These are phyloP conservation scores for Theropithecus gelada DNA, from an alignment of 2,113 vertebrate species.

Conservation along the genomic window DNA sequence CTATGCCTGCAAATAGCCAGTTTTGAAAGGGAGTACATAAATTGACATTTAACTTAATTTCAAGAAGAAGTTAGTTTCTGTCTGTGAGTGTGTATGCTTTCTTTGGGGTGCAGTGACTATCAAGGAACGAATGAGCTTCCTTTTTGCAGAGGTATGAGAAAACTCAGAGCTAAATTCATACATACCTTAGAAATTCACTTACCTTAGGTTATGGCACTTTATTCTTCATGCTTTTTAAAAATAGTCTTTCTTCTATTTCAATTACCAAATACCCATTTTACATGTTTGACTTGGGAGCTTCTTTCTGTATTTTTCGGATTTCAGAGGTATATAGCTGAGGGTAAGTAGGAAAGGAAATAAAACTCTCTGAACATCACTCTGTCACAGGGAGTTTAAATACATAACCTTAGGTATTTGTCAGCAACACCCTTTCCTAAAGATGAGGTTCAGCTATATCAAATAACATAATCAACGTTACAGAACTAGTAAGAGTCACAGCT, in stretches of 20 bases:
- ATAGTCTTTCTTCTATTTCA: neutral
- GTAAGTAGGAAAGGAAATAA: neutral
- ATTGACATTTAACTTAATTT: constrained; percentile 36
- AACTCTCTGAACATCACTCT: neutral
- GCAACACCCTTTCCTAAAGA: neutral
- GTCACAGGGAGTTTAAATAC: neutral
- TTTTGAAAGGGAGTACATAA: neutral
- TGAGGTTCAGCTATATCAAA: neutral
- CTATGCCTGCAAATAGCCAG: neutral
- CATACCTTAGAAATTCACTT: neutral
- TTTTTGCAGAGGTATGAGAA: constrained; percentile 4
- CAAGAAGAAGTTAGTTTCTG: neutral
- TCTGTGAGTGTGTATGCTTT: neutral
- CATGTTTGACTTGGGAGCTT: neutral
- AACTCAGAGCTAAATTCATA: neutral
- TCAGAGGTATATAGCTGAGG: neutral
- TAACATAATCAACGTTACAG: neutral
- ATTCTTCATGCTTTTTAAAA: neutral
- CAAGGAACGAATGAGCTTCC: neutral
- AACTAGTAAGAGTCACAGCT: neutral
- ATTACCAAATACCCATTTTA: neutral
- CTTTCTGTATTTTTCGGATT: neutral
- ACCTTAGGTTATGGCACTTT: neutral
- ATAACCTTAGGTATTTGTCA: neutral
- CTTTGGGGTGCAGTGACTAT: neutral